Evolutionary conservation across 2,888 invertebrate species (phyloP).

Genomic region (Pammene fasciana): DNA sequence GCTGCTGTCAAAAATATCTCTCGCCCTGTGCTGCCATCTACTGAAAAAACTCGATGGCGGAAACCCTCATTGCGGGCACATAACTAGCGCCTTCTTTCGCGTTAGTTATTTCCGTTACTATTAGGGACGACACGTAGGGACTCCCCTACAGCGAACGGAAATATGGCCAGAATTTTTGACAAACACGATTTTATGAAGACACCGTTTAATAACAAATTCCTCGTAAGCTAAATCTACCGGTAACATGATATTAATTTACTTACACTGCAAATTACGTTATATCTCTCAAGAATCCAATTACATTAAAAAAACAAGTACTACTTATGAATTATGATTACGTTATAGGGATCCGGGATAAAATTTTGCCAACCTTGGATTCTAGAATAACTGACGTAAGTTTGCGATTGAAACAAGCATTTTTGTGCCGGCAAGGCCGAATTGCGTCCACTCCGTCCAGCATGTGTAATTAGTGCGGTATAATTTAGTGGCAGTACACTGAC

Average conservation of each 20-base stretch:
- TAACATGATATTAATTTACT: conserved; percentile 4
- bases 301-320: conserved; percentile 17
- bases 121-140: too few species aligned
- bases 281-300: conserved; percentile 12
- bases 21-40: too few species aligned
- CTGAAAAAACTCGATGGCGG: too few species aligned
- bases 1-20: too few species aligned
- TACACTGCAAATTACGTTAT: conserved; percentile 13
- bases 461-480: conserved; percentile 59
- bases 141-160: too few species aligned
- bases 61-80: too few species aligned
- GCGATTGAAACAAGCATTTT: not conserved
- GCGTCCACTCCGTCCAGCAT: conserved; percentile 36
- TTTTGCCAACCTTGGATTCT: not conserved
- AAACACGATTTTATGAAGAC: too few species aligned
- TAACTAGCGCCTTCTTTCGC: too few species aligned
- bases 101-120: too few species aligned
- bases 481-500: conserved; percentile 71
- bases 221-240: too few species aligned
- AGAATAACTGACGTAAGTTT: conserved; percentile 8
- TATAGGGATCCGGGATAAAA: conserved; percentile 20
- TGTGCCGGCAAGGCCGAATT: conserved; percentile 12
- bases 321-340: conserved; percentile 25
- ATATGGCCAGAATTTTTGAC: too few species aligned
- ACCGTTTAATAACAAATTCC: too few species aligned